These are phyloP conservation scores for Acrobasis repandana DNA, from an alignment of 2,888 invertebrate species.

Conservation along the genomic window DNA sequence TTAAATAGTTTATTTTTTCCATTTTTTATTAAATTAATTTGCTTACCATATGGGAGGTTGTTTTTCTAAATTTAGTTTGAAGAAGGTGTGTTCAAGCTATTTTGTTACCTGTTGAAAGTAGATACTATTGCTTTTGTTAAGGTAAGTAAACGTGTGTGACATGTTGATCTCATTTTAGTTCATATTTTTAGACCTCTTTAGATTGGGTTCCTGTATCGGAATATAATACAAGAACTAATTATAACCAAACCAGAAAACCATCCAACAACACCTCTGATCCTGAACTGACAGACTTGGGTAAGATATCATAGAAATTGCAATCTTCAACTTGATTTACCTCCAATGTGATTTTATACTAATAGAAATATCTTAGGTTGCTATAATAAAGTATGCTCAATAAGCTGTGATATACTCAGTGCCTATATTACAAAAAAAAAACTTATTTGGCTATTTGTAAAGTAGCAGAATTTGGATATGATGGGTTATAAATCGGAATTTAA, in stretches of 20 bases:
- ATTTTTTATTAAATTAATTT: slow-evolving; percentile 28
- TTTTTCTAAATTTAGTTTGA: slow-evolving; percentile 72
- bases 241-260: slow-evolving; percentile 74
- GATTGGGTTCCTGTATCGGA: slow-evolving; percentile 81
- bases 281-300: slow-evolving; percentile 76
- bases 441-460: no score
- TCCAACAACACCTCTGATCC: slow-evolving; percentile 77
- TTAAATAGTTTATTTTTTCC: slow-evolving; percentile 25
- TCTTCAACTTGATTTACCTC: not conserved
- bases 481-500: not conserved
- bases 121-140: slow-evolving; percentile 12
- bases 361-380: no score
- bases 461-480: no score
- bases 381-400: no score
- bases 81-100: slow-evolving; percentile 61
- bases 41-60: slow-evolving; percentile 72
- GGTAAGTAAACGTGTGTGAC: slow-evolving; percentile 16
- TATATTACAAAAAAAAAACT: no score
- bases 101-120: slow-evolving; percentile 23
- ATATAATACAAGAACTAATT: slow-evolving; percentile 73
- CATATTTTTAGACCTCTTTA: slow-evolving; percentile 72
- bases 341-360: no score
- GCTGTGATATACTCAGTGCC: no score
- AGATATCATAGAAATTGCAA: slow-evolving; percentile 33
- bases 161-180: slow-evolving; percentile 24